A percentile compares a stretch with the other conserved stretches of the same genome.
Conservation (phyloP, 2,113 vertebrate species). For the Chionodraco myersi region DNA sequence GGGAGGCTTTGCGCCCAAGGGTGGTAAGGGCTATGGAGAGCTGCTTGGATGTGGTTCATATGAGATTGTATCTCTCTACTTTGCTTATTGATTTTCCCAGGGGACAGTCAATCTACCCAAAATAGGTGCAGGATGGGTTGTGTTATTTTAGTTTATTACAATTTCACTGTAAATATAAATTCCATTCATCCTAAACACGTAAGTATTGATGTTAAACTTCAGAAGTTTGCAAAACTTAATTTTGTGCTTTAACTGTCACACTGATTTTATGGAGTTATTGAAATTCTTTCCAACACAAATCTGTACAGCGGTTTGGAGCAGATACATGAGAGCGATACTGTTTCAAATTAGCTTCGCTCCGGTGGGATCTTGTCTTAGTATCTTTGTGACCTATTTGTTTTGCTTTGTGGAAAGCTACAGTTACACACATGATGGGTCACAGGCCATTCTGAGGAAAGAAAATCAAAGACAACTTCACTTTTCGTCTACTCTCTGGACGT, state of each 20-base stretch:
- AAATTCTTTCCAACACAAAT: background rate
- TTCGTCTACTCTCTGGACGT: slow-evolving; percentile 5
- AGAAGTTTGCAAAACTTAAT: background rate
- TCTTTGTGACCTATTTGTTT: slow-evolving; percentile 25
- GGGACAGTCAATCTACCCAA: slow-evolving; percentile 32
- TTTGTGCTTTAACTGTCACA: background rate
- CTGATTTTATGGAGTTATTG: too few species aligned
- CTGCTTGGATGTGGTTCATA: slow-evolving; percentile 53
- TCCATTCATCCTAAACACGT: background rate
- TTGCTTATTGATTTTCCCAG: slow-evolving; percentile 25
- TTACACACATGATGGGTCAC: slow-evolving; percentile 36
- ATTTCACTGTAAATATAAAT: background rate
- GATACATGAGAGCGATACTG: background rate
- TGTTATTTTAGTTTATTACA: slow-evolving; percentile 2
- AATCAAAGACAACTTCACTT: slow-evolving; percentile 12
- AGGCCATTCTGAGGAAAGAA: slow-evolving; percentile 13
- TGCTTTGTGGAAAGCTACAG: slow-evolving; percentile 14
- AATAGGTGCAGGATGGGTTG: background rate
- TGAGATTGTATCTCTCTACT: slow-evolving; percentile 71
- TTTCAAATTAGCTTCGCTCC: slow-evolving; percentile 11
- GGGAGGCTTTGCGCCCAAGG: slow-evolving; percentile 36
- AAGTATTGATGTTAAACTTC: background rate
- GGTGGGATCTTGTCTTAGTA: background rate
- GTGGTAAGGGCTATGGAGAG: slow-evolving; percentile 63
- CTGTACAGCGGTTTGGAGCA: background rate